Evolutionary conservation across 2,113 vertebrate genomes (phyloP).

Genomic region (Australoheros scitulus): DNA sequence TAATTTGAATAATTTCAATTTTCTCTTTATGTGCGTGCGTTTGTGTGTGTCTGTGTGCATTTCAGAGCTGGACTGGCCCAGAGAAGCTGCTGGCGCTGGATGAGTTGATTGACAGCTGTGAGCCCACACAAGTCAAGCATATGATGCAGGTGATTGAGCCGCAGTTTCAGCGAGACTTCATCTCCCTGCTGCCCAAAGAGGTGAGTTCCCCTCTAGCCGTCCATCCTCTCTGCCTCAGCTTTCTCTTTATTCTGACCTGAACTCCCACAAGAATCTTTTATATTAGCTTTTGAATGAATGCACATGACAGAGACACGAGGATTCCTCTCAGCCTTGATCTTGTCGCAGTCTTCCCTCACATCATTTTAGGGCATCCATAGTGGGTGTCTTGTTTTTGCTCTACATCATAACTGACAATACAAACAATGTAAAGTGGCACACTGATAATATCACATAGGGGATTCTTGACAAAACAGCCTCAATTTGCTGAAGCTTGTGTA

Average conservation of each 20-base stretch:
- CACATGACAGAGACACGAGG: neutral
- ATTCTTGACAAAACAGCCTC: constrained; percentile 36
- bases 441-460: constrained; percentile 41
- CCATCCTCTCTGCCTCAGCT: neutral
- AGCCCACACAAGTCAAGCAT: constrained; percentile 99
- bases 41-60: neutral
- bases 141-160: constrained; percentile 99
- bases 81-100: constrained; percentile 99
- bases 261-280: neutral
- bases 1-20: neutral
- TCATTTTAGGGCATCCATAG: constrained; percentile 20
- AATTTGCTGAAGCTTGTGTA: constrained; percentile 17
- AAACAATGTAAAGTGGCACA: constrained; percentile 44
- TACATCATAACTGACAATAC: constrained; percentile 43
- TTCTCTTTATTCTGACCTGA: neutral
- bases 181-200: constrained; percentile 99
- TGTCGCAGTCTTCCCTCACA: neutral
- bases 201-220: constrained; percentile 75
- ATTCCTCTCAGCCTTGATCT: constrained; percentile 19
- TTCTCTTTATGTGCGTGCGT: neutral
- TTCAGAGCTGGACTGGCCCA: constrained; percentile 85
- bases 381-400: constrained; percentile 24
- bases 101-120: constrained; percentile 98
- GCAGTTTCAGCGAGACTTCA: constrained; percentile 99
- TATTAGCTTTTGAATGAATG: neutral